Evolutionary conservation across 1,140 invertebrate species (phyloP).

Genomic region (Melitaea cinxia): DNA sequence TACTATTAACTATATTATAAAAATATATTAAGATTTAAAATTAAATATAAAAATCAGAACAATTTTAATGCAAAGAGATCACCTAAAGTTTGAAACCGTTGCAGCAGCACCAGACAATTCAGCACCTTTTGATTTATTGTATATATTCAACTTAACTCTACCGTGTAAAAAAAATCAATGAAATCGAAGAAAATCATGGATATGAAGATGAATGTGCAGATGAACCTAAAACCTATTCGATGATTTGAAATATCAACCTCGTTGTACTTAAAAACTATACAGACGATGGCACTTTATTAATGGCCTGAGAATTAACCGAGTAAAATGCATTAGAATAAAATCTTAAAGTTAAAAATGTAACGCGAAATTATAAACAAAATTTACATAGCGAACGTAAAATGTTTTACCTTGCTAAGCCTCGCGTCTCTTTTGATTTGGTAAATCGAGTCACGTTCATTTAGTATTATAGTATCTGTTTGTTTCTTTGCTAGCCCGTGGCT

Average conservation of each 20-base stretch:
- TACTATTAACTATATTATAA: constrained; percentile 68
- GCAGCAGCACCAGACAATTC: constrained; percentile 61
- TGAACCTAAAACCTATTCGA: constrained; percentile 61
- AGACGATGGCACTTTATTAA: constrained; percentile 80
- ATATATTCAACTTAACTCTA: constrained; percentile 18
- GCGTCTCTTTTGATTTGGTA: constrained; percentile 76
- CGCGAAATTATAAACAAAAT: constrained; percentile 77
- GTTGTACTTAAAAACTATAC: constrained; percentile 75
- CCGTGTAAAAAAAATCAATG: constrained; percentile 13
- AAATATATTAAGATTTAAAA: constrained; percentile 67
- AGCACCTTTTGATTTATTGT: constrained; percentile 52
- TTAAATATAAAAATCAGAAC: constrained; percentile 68
- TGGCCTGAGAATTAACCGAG: constrained; percentile 80
- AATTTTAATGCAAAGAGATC: constrained; percentile 75
- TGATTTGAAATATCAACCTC: constrained; percentile 65
- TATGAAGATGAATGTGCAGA: constrained; percentile 34
- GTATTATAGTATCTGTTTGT: constrained; percentile 59
- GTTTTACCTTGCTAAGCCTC: constrained; percentile 70
- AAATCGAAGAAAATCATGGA: constrained; percentile 15
- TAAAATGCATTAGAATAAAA: constrained; percentile 79
- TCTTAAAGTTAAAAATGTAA: constrained; percentile 67
- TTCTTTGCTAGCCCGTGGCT: constrained; percentile 52
- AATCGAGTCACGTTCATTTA: constrained; percentile 71
- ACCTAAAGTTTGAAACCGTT: constrained; percentile 60
- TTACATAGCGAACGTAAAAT: constrained; percentile 71